phyloP scores from a whole-genome alignment of 2,113 vertebrate genomes.

The Myotis davidii region DNA sequence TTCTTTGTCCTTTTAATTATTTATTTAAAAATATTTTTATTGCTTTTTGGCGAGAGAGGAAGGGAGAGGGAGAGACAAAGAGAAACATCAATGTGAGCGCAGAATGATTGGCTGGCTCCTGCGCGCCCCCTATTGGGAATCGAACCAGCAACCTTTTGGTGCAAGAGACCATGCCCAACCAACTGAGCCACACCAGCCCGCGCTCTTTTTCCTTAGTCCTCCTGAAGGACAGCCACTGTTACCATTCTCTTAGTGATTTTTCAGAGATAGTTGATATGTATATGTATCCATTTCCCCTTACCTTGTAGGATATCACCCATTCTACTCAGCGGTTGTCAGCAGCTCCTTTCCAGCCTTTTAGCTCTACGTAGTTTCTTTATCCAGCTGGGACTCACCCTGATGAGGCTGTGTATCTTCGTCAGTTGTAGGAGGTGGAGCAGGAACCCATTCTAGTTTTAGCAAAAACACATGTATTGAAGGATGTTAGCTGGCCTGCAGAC shows the following conservation, averaged over 20 bases:
- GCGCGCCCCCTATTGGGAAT: neutral
- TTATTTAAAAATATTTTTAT: neutral
- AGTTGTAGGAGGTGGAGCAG: neutral
- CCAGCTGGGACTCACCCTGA: neutral
- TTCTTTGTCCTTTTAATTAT: neutral
- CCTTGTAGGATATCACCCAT: too few species aligned
- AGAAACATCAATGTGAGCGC: neutral
- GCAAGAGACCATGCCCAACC: neutral
- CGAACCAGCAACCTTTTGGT: neutral
- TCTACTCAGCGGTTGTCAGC: neutral
- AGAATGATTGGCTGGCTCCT: neutral
- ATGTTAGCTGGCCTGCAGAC: too few species aligned
- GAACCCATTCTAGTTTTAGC: neutral
- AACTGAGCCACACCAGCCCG: neutral
- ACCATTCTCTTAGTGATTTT: neutral
- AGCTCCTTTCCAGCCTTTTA: neutral
- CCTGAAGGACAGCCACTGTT: neutral
- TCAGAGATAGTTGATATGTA: neutral
- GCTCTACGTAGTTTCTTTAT: neutral
- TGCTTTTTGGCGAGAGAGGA: neutral
- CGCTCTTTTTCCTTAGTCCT: neutral
- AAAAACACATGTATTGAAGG: neutral
- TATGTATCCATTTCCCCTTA: neutral
- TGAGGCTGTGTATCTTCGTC: neutral
- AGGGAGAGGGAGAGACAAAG: neutral